Base-by-base conservation (phyloP, 2,888 invertebrate species). In the Thymelicus sylvestris region DNA sequence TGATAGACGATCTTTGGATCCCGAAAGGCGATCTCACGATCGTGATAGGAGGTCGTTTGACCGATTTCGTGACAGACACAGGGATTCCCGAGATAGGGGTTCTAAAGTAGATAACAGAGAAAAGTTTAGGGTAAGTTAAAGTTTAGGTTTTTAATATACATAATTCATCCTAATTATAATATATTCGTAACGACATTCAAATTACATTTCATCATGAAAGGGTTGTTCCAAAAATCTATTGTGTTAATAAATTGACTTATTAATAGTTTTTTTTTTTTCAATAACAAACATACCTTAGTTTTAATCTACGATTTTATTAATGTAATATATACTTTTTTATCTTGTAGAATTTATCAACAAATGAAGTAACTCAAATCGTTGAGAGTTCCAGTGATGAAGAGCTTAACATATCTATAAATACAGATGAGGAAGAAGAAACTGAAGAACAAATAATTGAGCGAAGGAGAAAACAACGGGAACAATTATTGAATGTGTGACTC, bases 391-490 rank as follows among this genome's bases (percentile, higher is more conserved):
- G 95, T 75, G 97, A 96, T 75, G 96, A 96, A 74, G 97, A 97
- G 74, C 93, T 95, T 5, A 95, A 96, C 81, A 94, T 97, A 71
- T 96, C 97, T 79, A 96, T 97, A 68, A 96, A 97, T 80, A 95
- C 97, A 19, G 95, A 96, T 61, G 96, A 97, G 73, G 97, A 98
- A 73, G 98, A 98, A 76, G 98, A 98, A 86, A 97, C 98, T 79
- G 99, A 99, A 83, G 98, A 99, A 85, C 96, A 96, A 78, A 97
- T 98, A 78, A 99, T 99, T 84, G 98, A 98, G 85, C 95, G 95
- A 82, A 94, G 98, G 77, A 95, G 99, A 74, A 97, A 97, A 82
- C 97, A 98, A 82, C 94, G 99, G 55, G 98, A 98, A 87, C 97
- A 97, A 84, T 93, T 99, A 7, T 84, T 98, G 71, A 97, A 97